Base-by-base conservation (phyloP, 1,140 invertebrate genomes). In the Drosophila mojavensis region DNA sequence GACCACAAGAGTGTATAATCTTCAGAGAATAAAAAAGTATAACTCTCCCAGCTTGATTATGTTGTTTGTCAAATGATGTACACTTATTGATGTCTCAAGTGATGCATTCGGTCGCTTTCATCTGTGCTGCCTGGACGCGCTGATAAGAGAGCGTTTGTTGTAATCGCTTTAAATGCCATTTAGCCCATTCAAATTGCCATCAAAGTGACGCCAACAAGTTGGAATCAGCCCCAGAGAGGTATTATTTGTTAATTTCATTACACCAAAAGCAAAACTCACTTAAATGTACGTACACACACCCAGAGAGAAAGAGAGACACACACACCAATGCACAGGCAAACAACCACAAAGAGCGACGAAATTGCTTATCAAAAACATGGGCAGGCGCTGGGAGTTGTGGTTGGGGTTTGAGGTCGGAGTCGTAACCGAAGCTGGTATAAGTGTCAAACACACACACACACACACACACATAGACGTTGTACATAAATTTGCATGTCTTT, bases 211-310 rank as follows among this genome's bases (percentile, higher is more conserved):
- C 64, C 64, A 69, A 68, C 61, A 65, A 71, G 75, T 59, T 76
- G 75, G 61, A 67, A 70, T 66, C 68, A 47, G 68, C 54, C 45
- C 65, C 59, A 61, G 75, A 78, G 75, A 73, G 60, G 73, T 85
- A 86, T 86, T 78, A 86, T 88, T 86, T 86, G 84, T 88, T 86
- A 86, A 86, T 88, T 86, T 86, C 73, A 86, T 88, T 80, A 81
- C 69, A 65, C 54, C 65, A 69, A 74, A 39, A 60, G 28, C 9
- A 47, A 56, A 33, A 43, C 53, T 62, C 41, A 50, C 53, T 41
- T 65, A 47, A 13, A 66, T 33, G 4, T 7, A 28, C 10, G 2
- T 48, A 43, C 56, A 50, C 17, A 20, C 60, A 17, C 28, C 5
- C 3, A 30, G 5, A 24, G 20, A 24, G 20, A 24, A 1, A 3